Percentiles rank a stretch among this genome's conserved stretches.
These are phyloP conservation scores for Ageneiosus marmoratus DNA, from an alignment of 2,113 vertebrate genomes.

Conservation along the genomic window DNA sequence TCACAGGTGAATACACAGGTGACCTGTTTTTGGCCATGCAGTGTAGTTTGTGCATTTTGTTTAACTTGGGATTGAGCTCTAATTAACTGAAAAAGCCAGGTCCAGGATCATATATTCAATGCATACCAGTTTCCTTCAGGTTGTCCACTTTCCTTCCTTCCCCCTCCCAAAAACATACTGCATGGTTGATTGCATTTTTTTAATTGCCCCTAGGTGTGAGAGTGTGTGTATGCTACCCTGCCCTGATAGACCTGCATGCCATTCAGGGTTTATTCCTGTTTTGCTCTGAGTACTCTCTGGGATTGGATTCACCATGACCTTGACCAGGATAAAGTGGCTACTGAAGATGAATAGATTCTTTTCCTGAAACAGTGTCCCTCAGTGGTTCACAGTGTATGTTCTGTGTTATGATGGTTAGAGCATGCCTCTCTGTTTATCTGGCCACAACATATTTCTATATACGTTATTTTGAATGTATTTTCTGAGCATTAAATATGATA, in stretches of 20 bases:
- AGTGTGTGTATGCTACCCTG: background rate
- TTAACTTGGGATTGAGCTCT: background rate
- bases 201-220: background rate
- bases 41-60: slow-evolving; percentile 1
- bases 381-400: background rate
- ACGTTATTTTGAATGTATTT: background rate
- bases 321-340: background rate
- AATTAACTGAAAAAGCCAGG: background rate
- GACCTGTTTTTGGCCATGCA: too few relatives aligned
- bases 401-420: background rate
- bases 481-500: background rate
- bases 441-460: background rate
- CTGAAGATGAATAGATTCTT: slow-evolving; percentile 6
- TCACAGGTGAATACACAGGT: too few relatives aligned
- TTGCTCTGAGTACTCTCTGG: background rate
- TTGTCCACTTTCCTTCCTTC: background rate
- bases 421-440: background rate
- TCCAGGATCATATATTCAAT: background rate
- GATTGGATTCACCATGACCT: slow-evolving; percentile 8
- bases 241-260: background rate
- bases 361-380: background rate
- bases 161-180: background rate
- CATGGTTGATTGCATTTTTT: background rate
- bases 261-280: background rate
- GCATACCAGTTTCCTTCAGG: background rate